phyloP scores from a whole-genome alignment of 2,888 invertebrate species.

The Uloborus plumipes region DNA sequence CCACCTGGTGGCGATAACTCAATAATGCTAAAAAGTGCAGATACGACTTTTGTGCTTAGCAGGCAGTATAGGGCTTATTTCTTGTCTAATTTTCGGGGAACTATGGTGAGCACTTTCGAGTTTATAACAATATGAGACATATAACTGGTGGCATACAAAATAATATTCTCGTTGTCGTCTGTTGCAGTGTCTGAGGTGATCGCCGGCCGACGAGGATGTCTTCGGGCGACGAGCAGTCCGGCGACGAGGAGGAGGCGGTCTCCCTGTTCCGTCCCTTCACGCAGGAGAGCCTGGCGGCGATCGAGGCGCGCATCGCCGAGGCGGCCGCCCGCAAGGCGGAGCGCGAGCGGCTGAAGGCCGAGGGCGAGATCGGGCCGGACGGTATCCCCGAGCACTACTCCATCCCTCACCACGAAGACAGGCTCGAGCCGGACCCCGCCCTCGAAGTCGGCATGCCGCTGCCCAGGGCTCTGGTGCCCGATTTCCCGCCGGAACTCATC shows the following conservation, averaged over 20 bases:
- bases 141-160: too few species aligned
- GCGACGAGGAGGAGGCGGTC: conserved; percentile 67
- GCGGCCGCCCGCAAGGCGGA: conserved; percentile 94
- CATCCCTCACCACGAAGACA: conserved; percentile 96
- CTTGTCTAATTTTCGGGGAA: too few species aligned
- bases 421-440: conserved; percentile 95
- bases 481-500: conserved; percentile 93
- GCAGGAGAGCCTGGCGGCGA: conserved; percentile 94
- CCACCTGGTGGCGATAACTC: too few species aligned
- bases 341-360: conserved; percentile 85
- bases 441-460: conserved; percentile 96
- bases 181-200: conserved; percentile 35
- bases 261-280: conserved; percentile 97
- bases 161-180: neutral
- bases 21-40: too few species aligned
- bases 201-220: conserved; percentile 54
- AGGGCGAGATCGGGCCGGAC: conserved; percentile 56
- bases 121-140: too few species aligned
- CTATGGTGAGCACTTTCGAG: too few species aligned
- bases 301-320: conserved; percentile 94
- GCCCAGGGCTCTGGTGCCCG: conserved; percentile 93
- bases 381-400: conserved; percentile 74
- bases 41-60: too few species aligned
- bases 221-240: conserved; percentile 59
- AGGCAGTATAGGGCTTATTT: too few species aligned